Conservation (phyloP, 2,888 invertebrate genomes). For the Coelogynopora nodosa region DNA sequence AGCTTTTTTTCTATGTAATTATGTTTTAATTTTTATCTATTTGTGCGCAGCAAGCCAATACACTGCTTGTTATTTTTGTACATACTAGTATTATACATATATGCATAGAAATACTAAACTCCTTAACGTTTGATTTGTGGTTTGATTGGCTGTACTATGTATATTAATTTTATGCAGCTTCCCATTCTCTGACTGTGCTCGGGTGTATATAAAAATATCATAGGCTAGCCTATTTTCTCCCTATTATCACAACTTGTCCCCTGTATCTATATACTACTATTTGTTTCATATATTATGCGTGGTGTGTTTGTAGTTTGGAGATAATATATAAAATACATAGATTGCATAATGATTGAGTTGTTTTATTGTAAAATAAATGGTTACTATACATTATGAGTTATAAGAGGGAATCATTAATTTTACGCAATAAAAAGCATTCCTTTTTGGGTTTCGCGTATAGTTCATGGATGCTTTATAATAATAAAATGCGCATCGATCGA, state of each 20-base stretch:
- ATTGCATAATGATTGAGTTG: too few relatives aligned
- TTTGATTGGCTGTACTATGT: background rate
- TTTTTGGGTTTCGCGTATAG: too few relatives aligned
- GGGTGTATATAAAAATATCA: background rate
- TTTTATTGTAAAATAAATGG: too few relatives aligned
- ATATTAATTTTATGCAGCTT: too few relatives aligned
- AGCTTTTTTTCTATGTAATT: background rate
- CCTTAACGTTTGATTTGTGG: background rate
- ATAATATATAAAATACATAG: background rate
- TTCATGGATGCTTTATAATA: too few relatives aligned
- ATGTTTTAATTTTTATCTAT: background rate
- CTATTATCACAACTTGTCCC: background rate
- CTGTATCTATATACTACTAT: background rate
- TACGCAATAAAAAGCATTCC: too few relatives aligned
- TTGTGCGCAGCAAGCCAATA: background rate
- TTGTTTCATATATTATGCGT: background rate
- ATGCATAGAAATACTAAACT: background rate
- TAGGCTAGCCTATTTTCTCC: background rate
- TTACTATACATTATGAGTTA: too few relatives aligned
- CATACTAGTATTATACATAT: background rate
- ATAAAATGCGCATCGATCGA: too few relatives aligned
- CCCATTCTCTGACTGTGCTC: background rate
- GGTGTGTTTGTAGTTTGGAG: background rate
- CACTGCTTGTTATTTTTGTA: background rate
- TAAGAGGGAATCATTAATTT: too few relatives aligned